Conservation (phyloP, 2,113 vertebrate genomes). For the Myiozetetes cayanensis region DNA sequence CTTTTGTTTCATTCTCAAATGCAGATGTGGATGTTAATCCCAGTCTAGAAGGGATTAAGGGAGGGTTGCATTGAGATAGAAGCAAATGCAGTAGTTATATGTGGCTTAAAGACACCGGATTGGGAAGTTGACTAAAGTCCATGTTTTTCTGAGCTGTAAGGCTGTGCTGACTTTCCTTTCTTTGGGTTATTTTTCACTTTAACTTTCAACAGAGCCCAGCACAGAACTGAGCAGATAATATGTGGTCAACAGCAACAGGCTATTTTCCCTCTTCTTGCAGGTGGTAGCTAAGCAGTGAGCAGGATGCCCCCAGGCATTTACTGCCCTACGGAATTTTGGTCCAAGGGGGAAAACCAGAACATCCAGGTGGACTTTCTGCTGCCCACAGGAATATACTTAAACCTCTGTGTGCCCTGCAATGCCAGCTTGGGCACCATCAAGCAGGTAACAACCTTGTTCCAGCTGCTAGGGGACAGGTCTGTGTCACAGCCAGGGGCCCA, state of each 20-base stretch:
- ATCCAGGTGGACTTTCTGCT: conserved; percentile 92
- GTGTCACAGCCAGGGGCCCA: not conserved
- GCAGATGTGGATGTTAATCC: not conserved
- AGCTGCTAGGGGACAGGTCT: not conserved
- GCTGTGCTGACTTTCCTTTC: not conserved
- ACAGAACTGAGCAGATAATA: not conserved
- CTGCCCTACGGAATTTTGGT: conserved; percentile 92
- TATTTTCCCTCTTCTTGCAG: conserved; percentile 63
- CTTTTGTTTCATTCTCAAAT: not conserved
- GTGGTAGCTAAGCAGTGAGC: conserved; percentile 77
- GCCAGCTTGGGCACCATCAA: conserved; percentile 92
- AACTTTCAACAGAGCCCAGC: not conserved
- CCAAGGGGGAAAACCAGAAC: conserved; percentile 84
- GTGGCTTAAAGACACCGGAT: not conserved
- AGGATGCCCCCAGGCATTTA: conserved; percentile 95
- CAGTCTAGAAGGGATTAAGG: not conserved
- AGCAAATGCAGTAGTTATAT: not conserved
- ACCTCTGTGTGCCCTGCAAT: conserved; percentile 85
- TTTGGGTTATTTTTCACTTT: not conserved
- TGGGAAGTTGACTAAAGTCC: not conserved
- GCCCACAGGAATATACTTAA: conserved; percentile 94
- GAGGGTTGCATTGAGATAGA: not conserved
- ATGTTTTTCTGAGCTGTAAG: not conserved
- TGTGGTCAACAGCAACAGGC: not conserved
- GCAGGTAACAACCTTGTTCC: conserved; percentile 73